A percentile compares a stretch with the other conserved stretches of the same genome.
Evolutionary conservation across 2,888 invertebrate genomes (phyloP).

Genomic region (Tethea ocularis): DNA sequence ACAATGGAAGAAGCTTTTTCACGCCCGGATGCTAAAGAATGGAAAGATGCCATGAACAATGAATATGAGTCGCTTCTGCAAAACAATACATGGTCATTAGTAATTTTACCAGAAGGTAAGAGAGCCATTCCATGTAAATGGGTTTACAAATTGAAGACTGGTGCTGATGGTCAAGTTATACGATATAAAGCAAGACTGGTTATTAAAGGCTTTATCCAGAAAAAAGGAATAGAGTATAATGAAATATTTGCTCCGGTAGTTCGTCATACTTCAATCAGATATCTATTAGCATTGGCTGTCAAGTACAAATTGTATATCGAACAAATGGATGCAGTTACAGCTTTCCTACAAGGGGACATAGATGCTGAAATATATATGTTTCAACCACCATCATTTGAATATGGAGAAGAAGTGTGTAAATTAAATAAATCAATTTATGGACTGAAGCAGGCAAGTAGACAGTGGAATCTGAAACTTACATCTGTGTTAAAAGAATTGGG

Average conservation of each 20-base stretch:
- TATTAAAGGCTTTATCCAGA: constrained; percentile 35
- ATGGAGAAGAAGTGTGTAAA: constrained; percentile 16
- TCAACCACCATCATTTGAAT: constrained; percentile 18
- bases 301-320: constrained; percentile 17
- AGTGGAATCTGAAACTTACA: too few species aligned
- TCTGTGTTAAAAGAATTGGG: constrained; percentile 19
- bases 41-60: too few species aligned
- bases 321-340: constrained; percentile 19
- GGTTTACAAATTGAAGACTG: constrained; percentile 30
- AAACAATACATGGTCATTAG: constrained; percentile 30
- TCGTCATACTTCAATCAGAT: constrained; percentile 15
- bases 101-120: constrained; percentile 22
- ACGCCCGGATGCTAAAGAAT: constrained; percentile 19
- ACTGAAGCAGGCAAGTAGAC: constrained; percentile 20
- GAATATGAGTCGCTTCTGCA: constrained; percentile 29
- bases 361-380: constrained; percentile 21
- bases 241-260: too few species aligned
- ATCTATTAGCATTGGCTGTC: constrained; percentile 13
- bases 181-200: constrained; percentile 34
- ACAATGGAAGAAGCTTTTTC: constrained; percentile 21
- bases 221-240: constrained; percentile 18
- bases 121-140: too few species aligned
- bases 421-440: constrained; percentile 16
- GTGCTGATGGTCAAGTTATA: constrained; percentile 23
- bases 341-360: constrained; percentile 21